Percentiles rank a stretch among this genome's conserved stretches.
Conservation (phyloP, 2,113 vertebrate species). For the Thalassoma bifasciatum region DNA sequence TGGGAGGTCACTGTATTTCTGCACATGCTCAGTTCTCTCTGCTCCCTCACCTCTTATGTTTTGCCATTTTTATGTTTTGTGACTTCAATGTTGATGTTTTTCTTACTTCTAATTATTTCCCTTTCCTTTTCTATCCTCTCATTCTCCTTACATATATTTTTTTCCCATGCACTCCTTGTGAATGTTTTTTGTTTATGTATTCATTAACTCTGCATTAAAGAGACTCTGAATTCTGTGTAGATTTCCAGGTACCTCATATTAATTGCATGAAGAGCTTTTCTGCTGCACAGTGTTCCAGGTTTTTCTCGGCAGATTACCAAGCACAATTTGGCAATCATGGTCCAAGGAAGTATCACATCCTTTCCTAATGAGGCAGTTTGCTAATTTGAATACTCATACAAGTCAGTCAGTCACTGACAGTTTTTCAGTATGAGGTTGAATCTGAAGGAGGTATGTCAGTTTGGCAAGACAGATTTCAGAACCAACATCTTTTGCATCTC, state of each 20-base stretch:
- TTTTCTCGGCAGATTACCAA: background rate
- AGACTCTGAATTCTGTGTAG: slow-evolving; percentile 1
- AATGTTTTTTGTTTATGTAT: background rate
- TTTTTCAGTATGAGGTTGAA: no score
- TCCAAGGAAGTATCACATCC: background rate
- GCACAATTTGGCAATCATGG: background rate
- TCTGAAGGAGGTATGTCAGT: no score
- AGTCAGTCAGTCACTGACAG: no score
- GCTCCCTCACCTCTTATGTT: slow-evolving; percentile 22
- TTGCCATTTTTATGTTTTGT: background rate
- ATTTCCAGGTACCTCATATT: slow-evolving; percentile 5
- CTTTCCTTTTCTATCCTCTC: no score
- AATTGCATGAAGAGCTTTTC: slow-evolving; percentile 8
- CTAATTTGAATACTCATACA: background rate
- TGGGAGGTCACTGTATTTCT: slow-evolving; percentile 56
- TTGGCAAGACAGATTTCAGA: no score
- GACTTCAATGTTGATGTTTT: no score
- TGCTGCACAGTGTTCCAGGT: background rate
- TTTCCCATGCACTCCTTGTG: slow-evolving; percentile 4
- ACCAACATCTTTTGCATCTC: no score
- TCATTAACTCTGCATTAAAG: slow-evolving; percentile 2
- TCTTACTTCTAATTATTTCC: no score
- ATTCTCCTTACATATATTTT: slow-evolving; percentile 3
- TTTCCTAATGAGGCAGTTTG: background rate
- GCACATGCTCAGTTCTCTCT: slow-evolving; percentile 46